Conservation (phyloP, 2,797 vertebrate species). For the Sebastes oblongus region DNA sequence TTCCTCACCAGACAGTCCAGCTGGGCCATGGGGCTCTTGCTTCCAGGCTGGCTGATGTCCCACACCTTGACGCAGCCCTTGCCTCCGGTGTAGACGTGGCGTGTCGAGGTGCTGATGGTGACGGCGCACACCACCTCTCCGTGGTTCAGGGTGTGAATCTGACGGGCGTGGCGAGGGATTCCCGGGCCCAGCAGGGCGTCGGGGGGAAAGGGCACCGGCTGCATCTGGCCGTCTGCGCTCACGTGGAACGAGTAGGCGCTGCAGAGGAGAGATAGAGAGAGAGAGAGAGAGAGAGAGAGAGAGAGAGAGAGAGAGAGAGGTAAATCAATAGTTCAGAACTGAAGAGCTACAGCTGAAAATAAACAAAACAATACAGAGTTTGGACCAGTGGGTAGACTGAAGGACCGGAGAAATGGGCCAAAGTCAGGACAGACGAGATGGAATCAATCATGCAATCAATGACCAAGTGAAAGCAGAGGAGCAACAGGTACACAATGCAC, state of each 20-base stretch:
- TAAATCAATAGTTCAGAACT: slow-evolving; percentile 1
- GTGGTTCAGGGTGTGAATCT: slow-evolving; percentile 89
- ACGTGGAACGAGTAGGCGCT: slow-evolving; percentile 92
- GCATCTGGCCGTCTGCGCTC: slow-evolving; percentile 91
- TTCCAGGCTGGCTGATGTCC: slow-evolving; percentile 80
- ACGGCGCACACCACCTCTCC: slow-evolving; percentile 90
- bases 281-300: background rate
- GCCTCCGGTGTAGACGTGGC: slow-evolving; percentile 81
- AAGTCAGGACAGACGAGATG: background rate
- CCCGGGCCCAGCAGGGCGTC: slow-evolving; percentile 88
- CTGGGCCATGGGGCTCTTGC: slow-evolving; percentile 80
- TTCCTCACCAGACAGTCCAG: slow-evolving; percentile 78
- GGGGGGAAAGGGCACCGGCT: slow-evolving; percentile 89
- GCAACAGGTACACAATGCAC: background rate
- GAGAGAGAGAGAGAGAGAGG: background rate
- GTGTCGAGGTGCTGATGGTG: slow-evolving; percentile 89
- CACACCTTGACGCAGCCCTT: slow-evolving; percentile 76
- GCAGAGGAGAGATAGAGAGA: background rate
- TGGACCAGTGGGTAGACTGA: background rate
- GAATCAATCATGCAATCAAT: slow-evolving; percentile 27
- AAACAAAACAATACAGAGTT: background rate
- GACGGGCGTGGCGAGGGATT: slow-evolving; percentile 89
- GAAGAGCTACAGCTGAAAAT: slow-evolving; percentile 10
- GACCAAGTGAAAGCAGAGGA: background rate
- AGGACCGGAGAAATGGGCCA: background rate